Conservation (phyloP, 2,888 invertebrate genomes). For the Hypomecis atomaria region DNA sequence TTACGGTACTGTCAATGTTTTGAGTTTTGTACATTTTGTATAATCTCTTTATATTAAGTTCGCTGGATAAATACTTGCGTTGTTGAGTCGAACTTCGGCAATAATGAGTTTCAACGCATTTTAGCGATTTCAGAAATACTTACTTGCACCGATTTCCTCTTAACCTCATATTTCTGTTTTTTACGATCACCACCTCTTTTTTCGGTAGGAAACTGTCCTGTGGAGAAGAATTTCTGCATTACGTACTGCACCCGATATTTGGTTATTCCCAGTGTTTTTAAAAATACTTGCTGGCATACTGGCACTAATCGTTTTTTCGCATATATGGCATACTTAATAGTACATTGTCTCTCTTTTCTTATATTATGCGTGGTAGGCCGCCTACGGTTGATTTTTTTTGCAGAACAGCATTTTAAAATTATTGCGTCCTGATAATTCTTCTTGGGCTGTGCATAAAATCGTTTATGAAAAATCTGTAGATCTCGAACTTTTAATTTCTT, state of each 20-base stretch:
- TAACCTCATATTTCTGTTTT: not conserved
- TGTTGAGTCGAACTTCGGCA: no score
- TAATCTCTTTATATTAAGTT: not conserved
- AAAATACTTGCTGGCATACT: not conserved
- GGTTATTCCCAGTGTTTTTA: not conserved
- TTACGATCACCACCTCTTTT: not conserved
- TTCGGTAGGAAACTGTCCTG: not conserved
- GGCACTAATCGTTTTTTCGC: not conserved
- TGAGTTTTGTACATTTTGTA: not conserved
- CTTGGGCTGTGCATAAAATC: not conserved
- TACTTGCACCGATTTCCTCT: not conserved
- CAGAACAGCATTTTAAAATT: not conserved
- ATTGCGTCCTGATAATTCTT: not conserved
- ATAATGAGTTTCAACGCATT: no score
- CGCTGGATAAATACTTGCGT: not conserved
- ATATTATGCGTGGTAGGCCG: not conserved
- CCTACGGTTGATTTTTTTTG: not conserved
- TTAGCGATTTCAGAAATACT: not conserved
- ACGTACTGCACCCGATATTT: constrained; percentile 2
- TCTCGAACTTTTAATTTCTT: not conserved
- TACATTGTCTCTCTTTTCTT: constrained; percentile 2
- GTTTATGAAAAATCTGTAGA: not conserved
- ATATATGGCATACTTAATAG: not conserved
- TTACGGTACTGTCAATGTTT: not conserved
- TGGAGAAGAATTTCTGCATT: not conserved